Base-by-base conservation (phyloP, 2,888 invertebrate genomes). In the Hecatera dysodea region DNA sequence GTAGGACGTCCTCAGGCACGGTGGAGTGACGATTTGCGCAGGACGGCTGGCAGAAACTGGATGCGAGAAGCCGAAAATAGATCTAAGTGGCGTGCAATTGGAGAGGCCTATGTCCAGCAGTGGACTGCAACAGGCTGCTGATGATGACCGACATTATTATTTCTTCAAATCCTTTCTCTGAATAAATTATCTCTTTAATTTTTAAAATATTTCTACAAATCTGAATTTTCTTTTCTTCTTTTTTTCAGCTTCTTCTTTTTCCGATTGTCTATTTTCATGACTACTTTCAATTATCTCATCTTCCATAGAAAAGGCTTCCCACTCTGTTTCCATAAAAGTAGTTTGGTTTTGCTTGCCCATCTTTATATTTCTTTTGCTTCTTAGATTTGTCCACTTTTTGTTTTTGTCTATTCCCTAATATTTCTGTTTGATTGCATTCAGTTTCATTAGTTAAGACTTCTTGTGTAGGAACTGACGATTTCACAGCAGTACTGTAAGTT, bases 271-370 rank as follows among this genome's bases (percentile, higher is more conserved):
- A 42, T 42, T 42, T 42, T 59, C 59, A 9, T 59, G 59, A 19
- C 19, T 59, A 19, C 42, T 59, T 59, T 11, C 42, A 24, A 12
- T 19, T 19, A 27, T 44, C 27, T 59, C 59, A 27, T 24, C 59
- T 42, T 59, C 59, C 2, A 24, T 27, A 42, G 6, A 5, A 27
- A 19, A 19, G 1, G 42, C 2, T 42, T 59, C 19, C 39, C 59
- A 27, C 59, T 59, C 59, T 42, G 42, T 59, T 59, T 59, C 59
- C 27, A 59, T 42, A 42, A 11, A 59, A 27, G 24, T 59, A 27
- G 19, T 44, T 59, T 27, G 27, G 7, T 27, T 44, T 19, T 44
- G n/a, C 44, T 59, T 12, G 59, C 27, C 27, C 24, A 7, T 44
- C 7, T 44, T 44, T 59, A 44, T 59, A 15, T 59, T 39, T 59